phyloP scores from a whole-genome alignment of 2,113 vertebrate species.

The Tiliqua scincoides region DNA sequence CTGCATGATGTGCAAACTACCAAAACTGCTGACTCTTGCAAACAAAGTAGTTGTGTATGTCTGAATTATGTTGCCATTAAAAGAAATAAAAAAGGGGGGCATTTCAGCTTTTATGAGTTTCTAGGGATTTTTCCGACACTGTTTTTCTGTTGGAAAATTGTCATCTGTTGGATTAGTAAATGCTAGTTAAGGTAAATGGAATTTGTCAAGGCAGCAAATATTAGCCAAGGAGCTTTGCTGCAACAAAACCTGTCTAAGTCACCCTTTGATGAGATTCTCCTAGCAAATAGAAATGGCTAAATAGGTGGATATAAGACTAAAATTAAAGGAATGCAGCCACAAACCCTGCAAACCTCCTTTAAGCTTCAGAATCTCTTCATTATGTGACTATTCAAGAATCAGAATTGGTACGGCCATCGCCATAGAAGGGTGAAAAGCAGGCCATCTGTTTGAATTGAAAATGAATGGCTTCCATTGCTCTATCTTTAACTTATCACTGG shows the following conservation, averaged over 20 bases:
- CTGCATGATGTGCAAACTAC: background rate
- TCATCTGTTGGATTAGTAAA: conserved; percentile 1
- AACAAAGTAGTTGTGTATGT: background rate
- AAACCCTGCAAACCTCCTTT: background rate
- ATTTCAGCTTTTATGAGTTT: background rate
- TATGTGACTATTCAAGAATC: conserved; percentile 1
- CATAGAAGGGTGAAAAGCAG: background rate
- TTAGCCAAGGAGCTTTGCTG: background rate
- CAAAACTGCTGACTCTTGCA: background rate
- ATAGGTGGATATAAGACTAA: background rate
- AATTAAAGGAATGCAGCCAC: background rate
- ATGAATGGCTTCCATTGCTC: background rate
- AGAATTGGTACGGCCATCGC: background rate
- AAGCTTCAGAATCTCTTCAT: background rate
- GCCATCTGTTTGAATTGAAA: background rate
- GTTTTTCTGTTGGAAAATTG: background rate
- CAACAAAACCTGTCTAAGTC: background rate
- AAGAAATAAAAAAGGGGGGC: background rate
- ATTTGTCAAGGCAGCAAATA: background rate
- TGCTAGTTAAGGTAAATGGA: background rate
- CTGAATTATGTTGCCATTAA: background rate
- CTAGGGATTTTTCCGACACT: background rate
- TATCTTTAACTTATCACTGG: background rate
- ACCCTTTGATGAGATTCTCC: background rate
- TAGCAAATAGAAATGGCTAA: background rate